Evolutionary conservation across 2,797 vertebrate genomes (phyloP), one percentile per base, ranked within the genome.

Genomic region (Anguilla megastoma): DNA sequence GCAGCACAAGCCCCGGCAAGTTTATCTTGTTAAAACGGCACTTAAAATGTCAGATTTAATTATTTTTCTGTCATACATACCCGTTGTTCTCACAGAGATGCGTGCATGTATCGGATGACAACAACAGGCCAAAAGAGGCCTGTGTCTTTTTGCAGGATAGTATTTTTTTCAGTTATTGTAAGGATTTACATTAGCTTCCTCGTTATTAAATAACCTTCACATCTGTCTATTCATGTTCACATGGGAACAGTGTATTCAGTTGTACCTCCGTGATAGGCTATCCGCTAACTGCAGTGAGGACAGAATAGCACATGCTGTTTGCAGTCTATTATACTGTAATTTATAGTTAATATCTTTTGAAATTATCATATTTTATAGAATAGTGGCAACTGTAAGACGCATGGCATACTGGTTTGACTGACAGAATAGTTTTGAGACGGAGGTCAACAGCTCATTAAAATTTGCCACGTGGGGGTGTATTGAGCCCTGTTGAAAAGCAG

Each of bases 71-170:
- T 82, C 18, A n/a, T 82, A 82, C 24, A 50, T 71, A 89, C 30
- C 84, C 79, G 14, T 85, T 71, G 66, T 84, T 87, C 86, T 88
- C 84, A 91, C 89, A 82, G 76, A 80, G 54, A 41, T 79, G 92
- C 88, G 90, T 36, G 93, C 91, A 90, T 92, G 89, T 92, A 91
- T 83, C 36, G 66, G 8, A 82, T 10, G 79, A 89, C 48, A 92
- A 94, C 89, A 89, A 93, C 93, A 94, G 92, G 94, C 93, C 93
- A 90, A 93, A 80, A 54, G 24, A 92, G 92, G 92, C 92, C 88
- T 95, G 91, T 94, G 93, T 90, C 92, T 93, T 93, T 88, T 92
- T 89, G 89, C 83, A 94, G 92, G 89, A 94, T 93, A 95, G 94
- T 93, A 94, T 92, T 87, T 88, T 90, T 90, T 69, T 90, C 83